Base-by-base conservation (phyloP, 2,888 invertebrate genomes). In the Ectropis crepuscularia region DNA sequence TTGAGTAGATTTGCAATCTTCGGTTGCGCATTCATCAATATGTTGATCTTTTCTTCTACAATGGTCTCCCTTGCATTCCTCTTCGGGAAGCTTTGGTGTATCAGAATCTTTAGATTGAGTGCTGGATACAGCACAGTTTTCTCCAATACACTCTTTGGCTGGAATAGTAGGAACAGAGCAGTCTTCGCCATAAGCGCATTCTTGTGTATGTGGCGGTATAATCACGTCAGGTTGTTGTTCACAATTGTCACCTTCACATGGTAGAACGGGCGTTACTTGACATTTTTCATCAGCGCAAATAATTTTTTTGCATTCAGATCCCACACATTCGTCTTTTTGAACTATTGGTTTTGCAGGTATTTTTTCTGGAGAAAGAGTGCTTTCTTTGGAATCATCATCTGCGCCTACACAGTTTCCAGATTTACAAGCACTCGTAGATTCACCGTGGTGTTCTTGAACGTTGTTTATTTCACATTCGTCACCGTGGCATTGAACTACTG, bases 401-500 rank as follows among this genome's bases (percentile, higher is more conserved):
- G 69, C 57, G 64, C 54, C 63, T 42, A 65, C 46, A 73, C 85
- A 85, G 61, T 50, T 71, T 41, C 67, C 76, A 59, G 79, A 74
- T 59, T 73, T 65, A 62, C 85, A 84, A 59, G 57, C 47, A 65
- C 73, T 69, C 53, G 75, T 39, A 49, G 68, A 53, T 53, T 37
- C 62, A 16, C 57, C 57, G 4, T 79, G 57, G 43, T 75, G 69
- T 72, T 81, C 75, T 48, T 80, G 77, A 57, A 82, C 78, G 68
- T 80, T 76, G 53, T 51, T 74, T 49, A 78, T 63, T 70, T 79
- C 73, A 72, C 90, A 91, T 71, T 88, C 80, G 53, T 85, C 83
- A 61, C 85, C 88, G 61, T 78, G 74, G 64, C 90, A 91, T 67
- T 85, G 82, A 61, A 76, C 71, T 16, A 80, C 74, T 38, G 79